These are phyloP conservation scores for Micronycteris hirsuta DNA, from an alignment of 2,113 vertebrate genomes.

Conservation along the genomic window DNA sequence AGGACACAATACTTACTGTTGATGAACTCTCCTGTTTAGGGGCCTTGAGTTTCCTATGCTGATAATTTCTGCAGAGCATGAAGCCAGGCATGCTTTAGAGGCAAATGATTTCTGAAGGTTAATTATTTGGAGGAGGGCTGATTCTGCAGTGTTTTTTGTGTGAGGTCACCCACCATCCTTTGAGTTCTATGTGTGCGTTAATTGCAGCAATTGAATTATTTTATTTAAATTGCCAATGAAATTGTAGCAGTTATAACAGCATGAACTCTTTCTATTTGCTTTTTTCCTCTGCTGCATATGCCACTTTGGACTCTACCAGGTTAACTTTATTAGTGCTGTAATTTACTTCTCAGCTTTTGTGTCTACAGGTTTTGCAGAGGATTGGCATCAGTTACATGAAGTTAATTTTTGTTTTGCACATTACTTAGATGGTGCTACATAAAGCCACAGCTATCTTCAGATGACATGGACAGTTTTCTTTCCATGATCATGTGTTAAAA, in stretches of 20 bases:
- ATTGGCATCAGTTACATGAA: background rate
- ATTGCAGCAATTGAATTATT: conserved; percentile 74
- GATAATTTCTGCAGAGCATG: background rate
- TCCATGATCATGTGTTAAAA: background rate
- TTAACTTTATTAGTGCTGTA: conserved; percentile 67
- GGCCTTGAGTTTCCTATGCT: background rate
- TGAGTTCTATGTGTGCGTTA: conserved; percentile 64
- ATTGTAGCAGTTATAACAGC: conserved; percentile 72
- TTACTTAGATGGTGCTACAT: background rate
- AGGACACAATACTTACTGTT: background rate
- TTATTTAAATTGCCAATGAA: conserved; percentile 74
- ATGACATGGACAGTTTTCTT: background rate
- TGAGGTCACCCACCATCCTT: conserved; percentile 32
- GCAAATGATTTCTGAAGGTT: conserved; percentile 63
- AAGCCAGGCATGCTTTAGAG: conserved; percentile 15
- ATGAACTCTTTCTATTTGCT: conserved; percentile 68
- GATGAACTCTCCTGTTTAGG: background rate
- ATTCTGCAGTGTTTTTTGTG: conserved; percentile 39
- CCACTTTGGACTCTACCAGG: conserved; percentile 59
- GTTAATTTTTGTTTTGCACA: background rate
- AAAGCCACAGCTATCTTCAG: background rate
- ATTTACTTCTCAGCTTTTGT: conserved; percentile 58
- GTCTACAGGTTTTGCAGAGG: conserved; percentile 11
- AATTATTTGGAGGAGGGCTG: conserved; percentile 56
- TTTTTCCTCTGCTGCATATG: conserved; percentile 34